These are phyloP conservation scores for Troides helena DNA, from an alignment of 2,888 invertebrate genomes.

Conservation along the genomic window DNA sequence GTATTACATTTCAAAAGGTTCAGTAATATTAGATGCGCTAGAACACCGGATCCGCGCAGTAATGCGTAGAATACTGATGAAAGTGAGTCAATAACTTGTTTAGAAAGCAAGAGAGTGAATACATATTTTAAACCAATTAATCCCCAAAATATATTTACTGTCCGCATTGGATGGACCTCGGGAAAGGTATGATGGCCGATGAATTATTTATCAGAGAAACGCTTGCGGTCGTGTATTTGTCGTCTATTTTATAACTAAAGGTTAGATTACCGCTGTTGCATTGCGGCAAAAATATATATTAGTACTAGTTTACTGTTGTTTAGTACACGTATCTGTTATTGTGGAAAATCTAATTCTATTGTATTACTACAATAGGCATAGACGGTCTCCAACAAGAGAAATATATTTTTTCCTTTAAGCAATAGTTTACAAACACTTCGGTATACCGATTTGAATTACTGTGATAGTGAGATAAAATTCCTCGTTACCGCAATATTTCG, in stretches of 20 bases:
- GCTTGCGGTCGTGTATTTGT: constrained; percentile 27
- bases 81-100: constrained; percentile 32
- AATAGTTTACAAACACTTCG: too few species aligned
- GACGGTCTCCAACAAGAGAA: too few species aligned
- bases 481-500: too few species aligned
- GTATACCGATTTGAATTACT: too few species aligned
- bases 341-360: too few species aligned
- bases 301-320: too few species aligned
- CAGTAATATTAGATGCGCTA: constrained; percentile 11
- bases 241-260: constrained; percentile 6
- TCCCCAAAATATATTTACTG: constrained; percentile 31
- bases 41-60: constrained; percentile 26
- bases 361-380: too few species aligned
- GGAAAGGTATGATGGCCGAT: constrained; percentile 43
- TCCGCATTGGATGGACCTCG: constrained; percentile 21
- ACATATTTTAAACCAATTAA: constrained; percentile 31
- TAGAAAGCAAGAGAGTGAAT: constrained; percentile 32
- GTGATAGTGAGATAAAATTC: too few species aligned
- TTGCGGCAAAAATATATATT: background rate
- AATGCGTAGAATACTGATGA: constrained; percentile 27
- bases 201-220: constrained; percentile 59
- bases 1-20: constrained; percentile 18
- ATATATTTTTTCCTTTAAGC: too few species aligned
- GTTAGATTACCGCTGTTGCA: background rate
- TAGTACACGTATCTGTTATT: too few species aligned